Evolutionary conservation across 2,888 invertebrate species (phyloP).

Genomic region (Epiblema foenella): DNA sequence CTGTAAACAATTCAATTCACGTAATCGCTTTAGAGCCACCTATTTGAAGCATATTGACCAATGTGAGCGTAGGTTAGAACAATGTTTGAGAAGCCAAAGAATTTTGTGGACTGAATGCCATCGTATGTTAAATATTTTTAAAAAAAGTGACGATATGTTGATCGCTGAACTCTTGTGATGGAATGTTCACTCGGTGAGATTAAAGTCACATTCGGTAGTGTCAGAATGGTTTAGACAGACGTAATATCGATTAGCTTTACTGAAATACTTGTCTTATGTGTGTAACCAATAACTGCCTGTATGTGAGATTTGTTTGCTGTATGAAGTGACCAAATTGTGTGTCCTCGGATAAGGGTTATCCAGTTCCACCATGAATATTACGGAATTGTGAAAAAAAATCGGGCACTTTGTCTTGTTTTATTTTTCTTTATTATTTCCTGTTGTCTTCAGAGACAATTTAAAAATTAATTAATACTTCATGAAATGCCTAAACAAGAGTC

Average conservation of each 20-base stretch:
- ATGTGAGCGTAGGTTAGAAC: constrained; percentile 36
- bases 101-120: constrained; percentile 26
- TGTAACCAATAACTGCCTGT: constrained; percentile 36
- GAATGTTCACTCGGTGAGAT: constrained; percentile 7
- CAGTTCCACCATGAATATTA: not conserved
- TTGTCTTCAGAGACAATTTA: not conserved
- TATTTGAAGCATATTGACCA: constrained; percentile 23
- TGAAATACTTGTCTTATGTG: constrained; percentile 30
- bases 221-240: constrained; percentile 8
- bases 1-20: constrained; percentile 2
- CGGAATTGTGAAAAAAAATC: not conserved
- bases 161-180: constrained; percentile 15
- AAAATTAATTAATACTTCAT: not conserved
- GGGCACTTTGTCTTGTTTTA: not conserved
- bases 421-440: not conserved
- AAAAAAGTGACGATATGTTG: constrained; percentile 21
- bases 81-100: constrained; percentile 12
- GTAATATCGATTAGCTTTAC: constrained; percentile 33
- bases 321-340: constrained; percentile 21
- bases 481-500: not conserved
- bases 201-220: not conserved
- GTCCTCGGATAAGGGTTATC: not conserved
- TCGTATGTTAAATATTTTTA: not conserved
- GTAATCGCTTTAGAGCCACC: not conserved
- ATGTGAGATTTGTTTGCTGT: constrained; percentile 34